Evolutionary conservation across 1,140 invertebrate species (phyloP).

Genomic region (Drosophila willistoni): DNA sequence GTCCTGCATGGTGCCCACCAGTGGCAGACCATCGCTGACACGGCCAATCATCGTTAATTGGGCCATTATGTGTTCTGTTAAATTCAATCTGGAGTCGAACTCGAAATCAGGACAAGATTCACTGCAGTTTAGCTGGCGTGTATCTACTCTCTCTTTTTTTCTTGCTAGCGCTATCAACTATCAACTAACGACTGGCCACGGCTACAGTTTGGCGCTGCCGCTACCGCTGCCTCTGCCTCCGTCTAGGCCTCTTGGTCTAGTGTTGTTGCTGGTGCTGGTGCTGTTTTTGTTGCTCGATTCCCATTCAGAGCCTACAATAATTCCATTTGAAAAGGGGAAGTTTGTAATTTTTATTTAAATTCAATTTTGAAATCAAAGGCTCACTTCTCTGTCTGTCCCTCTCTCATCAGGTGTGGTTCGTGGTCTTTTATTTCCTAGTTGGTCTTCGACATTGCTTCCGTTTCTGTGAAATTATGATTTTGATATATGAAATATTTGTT

Average conservation of each 20-base stretch:
- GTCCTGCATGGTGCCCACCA: slow-evolving; percentile 98
- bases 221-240: slow-evolving; percentile 30
- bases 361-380: background rate
- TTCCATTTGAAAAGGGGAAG: background rate
- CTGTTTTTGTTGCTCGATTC: slow-evolving; percentile 24
- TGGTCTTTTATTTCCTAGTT: background rate
- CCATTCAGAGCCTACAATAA: slow-evolving; percentile 30
- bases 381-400: background rate
- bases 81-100: slow-evolving; percentile 15
- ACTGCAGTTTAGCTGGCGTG: slow-evolving; percentile 15
- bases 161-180: slow-evolving; percentile 17
- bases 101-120: background rate
- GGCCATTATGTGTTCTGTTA: slow-evolving; percentile 88
- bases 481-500: slow-evolving; percentile 10
- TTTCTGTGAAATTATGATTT: slow-evolving; percentile 1
- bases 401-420: background rate
- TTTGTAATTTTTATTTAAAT: background rate
- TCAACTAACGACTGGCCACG: slow-evolving; percentile 52
- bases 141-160: background rate
- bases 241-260: background rate
- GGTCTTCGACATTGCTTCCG: background rate
- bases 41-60: slow-evolving; percentile 98
- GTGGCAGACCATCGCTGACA: slow-evolving; percentile 95
- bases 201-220: slow-evolving; percentile 58
- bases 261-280: slow-evolving; percentile 16